Conservation (phyloP, 2,113 vertebrate genomes). For the Dolichallabes microphthalmus region DNA sequence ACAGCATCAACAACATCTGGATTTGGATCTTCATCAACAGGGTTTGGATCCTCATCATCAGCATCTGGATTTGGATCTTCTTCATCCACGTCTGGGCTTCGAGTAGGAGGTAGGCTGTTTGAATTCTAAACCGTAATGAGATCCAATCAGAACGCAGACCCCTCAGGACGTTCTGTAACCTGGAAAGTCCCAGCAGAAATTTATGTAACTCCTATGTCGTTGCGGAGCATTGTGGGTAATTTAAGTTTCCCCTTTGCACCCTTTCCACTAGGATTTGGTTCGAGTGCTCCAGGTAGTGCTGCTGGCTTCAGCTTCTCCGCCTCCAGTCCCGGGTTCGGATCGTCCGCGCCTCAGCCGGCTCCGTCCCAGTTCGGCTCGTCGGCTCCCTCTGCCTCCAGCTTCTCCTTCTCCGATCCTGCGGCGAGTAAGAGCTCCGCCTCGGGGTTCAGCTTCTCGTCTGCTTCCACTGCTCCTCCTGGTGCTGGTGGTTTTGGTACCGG, state of each 20-base stretch:
- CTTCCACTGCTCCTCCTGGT: slow-evolving; percentile 4
- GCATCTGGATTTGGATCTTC: slow-evolving; percentile 65
- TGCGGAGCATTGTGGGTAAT: neutral
- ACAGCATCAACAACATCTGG: slow-evolving; percentile 47
- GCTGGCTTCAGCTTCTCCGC: slow-evolving; percentile 75
- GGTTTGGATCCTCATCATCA: slow-evolving; percentile 64
- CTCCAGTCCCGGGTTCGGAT: slow-evolving; percentile 54
- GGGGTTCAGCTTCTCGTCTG: slow-evolving; percentile 62
- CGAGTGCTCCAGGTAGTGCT: slow-evolving; percentile 46
- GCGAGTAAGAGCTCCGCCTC: slow-evolving; percentile 47
- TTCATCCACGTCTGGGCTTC: slow-evolving; percentile 65
- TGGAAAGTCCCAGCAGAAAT: neutral
- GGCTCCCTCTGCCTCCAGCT: slow-evolving; percentile 53
- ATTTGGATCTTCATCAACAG: slow-evolving; percentile 62
- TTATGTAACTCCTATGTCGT: neutral
- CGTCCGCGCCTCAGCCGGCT: slow-evolving; percentile 51
- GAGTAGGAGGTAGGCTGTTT: slow-evolving; percentile 68
- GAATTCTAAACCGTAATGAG: neutral
- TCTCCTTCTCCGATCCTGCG: slow-evolving; percentile 63
- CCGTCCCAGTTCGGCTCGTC: slow-evolving; percentile 9
- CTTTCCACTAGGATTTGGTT: slow-evolving; percentile 69
- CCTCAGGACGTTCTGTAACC: neutral
- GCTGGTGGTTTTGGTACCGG: slow-evolving; percentile 26
- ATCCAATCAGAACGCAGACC: neutral
- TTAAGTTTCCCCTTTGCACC: neutral